Evolutionary conservation across 2,888 invertebrate species (phyloP).

Genomic region (Eupithecia dodoneata): DNA sequence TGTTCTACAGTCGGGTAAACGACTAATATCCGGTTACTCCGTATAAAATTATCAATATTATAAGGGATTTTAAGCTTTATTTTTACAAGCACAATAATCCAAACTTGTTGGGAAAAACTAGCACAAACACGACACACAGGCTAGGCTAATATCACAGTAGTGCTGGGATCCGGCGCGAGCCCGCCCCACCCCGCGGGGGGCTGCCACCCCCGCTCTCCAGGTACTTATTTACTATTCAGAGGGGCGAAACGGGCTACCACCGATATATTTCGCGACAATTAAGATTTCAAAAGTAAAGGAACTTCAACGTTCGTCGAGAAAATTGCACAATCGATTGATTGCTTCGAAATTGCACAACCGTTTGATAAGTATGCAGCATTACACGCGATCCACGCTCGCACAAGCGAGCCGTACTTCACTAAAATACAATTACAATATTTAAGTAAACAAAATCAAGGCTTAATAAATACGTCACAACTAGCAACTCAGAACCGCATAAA

Average conservation of each 20-base stretch:
- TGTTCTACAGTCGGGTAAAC: slow-evolving; percentile 65
- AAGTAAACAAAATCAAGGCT: slow-evolving; percentile 36
- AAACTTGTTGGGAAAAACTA: slow-evolving; percentile 78
- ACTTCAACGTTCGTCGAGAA: slow-evolving; percentile 58
- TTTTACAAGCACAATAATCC: slow-evolving; percentile 75
- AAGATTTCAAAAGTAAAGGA: slow-evolving; percentile 77
- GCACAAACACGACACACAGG: slow-evolving; percentile 83
- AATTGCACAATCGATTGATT: slow-evolving; percentile 67
- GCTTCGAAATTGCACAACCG: slow-evolving; percentile 59
- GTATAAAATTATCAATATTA: slow-evolving; percentile 75
- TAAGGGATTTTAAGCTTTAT: slow-evolving; percentile 67
- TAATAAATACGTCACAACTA: slow-evolving; percentile 36
- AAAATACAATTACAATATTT: slow-evolving; percentile 33
- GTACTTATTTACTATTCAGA: slow-evolving; percentile 80
- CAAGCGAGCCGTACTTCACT: slow-evolving; percentile 30
- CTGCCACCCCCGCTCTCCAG: slow-evolving; percentile 52
- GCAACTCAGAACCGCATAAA: slow-evolving; percentile 41
- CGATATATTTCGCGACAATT: slow-evolving; percentile 82
- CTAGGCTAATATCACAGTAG: slow-evolving; percentile 85
- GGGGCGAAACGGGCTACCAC: slow-evolving; percentile 75
- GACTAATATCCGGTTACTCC: slow-evolving; percentile 73
- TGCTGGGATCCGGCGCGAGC: slow-evolving; percentile 79
- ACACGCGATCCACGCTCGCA: slow-evolving; percentile 50
- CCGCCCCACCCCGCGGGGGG: slow-evolving; percentile 44
- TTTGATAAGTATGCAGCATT: slow-evolving; percentile 58